Evolutionary conservation across 2,888 invertebrate genomes (phyloP).

Genomic region (Eupithecia exiguata): DNA sequence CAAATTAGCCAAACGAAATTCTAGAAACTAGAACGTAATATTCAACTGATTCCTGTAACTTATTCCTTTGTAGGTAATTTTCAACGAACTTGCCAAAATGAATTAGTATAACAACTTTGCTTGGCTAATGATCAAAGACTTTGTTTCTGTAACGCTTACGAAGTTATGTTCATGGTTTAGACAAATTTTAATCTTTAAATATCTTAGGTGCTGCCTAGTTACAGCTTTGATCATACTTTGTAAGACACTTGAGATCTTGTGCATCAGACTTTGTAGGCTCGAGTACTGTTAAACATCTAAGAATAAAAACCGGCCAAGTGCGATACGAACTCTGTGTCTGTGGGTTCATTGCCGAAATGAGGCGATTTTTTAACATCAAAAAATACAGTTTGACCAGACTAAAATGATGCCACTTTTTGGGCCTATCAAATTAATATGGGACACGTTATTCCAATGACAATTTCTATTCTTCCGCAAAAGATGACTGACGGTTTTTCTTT

Average conservation of each 20-base stretch:
- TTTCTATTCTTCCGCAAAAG: too few relatives aligned
- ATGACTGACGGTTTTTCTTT: too few relatives aligned
- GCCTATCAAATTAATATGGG: too few relatives aligned
- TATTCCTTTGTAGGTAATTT: constrained; percentile 3
- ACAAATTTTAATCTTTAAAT: constrained; percentile 7
- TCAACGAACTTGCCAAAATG: constrained; percentile 1
- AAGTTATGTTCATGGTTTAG: constrained; percentile 2
- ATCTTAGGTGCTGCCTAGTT: neutral
- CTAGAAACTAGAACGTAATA: constrained; percentile 8
- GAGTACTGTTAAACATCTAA: constrained; percentile 60
- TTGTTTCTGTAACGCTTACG: neutral
- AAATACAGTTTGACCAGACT: too few relatives aligned
- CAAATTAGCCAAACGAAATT: neutral
- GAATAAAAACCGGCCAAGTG: constrained; percentile 27
- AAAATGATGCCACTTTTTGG: too few relatives aligned
- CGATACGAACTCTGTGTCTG: neutral
- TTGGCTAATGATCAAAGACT: constrained; percentile 5
- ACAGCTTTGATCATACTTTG: constrained; percentile 21
- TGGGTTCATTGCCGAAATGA: neutral
- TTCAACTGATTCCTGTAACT: constrained; percentile 14
- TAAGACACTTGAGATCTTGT: constrained; percentile 17
- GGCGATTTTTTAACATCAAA: too few relatives aligned
- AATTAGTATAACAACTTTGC: constrained; percentile 5
- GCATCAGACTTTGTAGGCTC: constrained; percentile 39
- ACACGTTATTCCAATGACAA: too few relatives aligned